Base-by-base conservation (phyloP, 1,140 invertebrate species). In the Leptopilina boulardi region DNA sequence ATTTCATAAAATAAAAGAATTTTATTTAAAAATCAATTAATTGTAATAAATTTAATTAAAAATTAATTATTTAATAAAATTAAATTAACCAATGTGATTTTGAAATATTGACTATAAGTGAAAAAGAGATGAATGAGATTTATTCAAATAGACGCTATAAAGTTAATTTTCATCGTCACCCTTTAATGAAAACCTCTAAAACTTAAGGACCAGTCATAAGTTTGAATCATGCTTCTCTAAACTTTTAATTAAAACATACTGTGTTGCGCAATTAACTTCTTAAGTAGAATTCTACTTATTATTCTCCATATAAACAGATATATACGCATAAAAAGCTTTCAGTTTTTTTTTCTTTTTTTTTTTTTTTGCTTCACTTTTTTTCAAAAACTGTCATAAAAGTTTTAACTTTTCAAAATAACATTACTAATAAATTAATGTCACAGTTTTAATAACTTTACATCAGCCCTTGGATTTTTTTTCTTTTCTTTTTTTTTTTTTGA, bases 181-280 rank as follows among this genome's bases (percentile, higher is more conserved):
- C n/a, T n/a, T 66, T 66, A 30, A 66, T 26, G 23, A 66, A 66
- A 34, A n/a, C 59, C 26, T 66, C 13, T 66, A 26, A 34, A 66
- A 30, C 59, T 30, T 30, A 66, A 66, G 26, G 11, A 66, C 59
- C 3, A 30, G 15, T 26, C 59, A 30, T 34, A 66, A 66, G 23
- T 23, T 66, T 8, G 13, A 30, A 66, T 66, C 5, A 66, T n/a
- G 26, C 23, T 34, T 66, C 1, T 23, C 21, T n/a, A 66, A 66
- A 66, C 15, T 66, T 26, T 66, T 66, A 66, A 34, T 15, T n/a
- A 66, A 15, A 66, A n/a, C 59, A 66, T 30, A 59, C 10, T 26
- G 8, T 59, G 21, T 59, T 21, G 19, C 3, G 9, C 3, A 23
- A 59, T 23, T 59, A 23, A 59, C 11, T 59, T 59, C 56, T 4